Evolutionary conservation across 2,888 invertebrate species (phyloP).

Genomic region (Hyalella azteca): DNA sequence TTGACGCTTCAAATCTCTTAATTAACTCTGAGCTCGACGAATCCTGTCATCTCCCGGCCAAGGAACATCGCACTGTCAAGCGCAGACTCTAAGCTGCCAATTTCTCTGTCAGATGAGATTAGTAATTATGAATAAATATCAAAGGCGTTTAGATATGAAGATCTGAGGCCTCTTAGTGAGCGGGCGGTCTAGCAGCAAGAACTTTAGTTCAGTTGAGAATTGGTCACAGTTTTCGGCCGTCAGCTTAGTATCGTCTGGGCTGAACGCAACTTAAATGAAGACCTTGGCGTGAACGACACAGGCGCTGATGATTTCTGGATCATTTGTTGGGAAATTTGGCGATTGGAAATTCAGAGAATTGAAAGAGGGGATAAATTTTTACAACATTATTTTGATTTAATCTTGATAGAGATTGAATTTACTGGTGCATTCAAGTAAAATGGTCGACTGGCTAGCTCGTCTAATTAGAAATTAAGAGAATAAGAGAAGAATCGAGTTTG

Average conservation of each 20-base stretch:
- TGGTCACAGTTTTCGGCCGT: slow-evolving; percentile 8
- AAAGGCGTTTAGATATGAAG: slow-evolving; percentile 18
- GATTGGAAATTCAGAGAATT: no score
- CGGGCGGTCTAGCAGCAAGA: not conserved
- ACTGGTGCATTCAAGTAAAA: no score
- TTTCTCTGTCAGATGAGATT: slow-evolving; percentile 37
- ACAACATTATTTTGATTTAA: no score
- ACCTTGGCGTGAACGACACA: no score
- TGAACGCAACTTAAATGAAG: not conserved
- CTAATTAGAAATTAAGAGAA: no score
- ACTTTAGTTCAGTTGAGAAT: slow-evolving; percentile 12
- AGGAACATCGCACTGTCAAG: slow-evolving; percentile 28
- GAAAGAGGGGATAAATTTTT: no score
- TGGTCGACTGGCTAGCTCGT: no score
- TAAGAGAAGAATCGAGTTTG: no score
- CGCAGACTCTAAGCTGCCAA: slow-evolving; percentile 25
- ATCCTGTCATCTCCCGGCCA: slow-evolving; percentile 12
- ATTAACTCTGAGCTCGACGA: slow-evolving; percentile 1
- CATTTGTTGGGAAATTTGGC: no score
- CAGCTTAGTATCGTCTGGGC: not conserved
- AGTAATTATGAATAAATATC: slow-evolving; percentile 26
- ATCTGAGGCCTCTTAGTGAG: not conserved
- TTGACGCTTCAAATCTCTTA: slow-evolving; percentile 21
- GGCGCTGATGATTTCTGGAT: no score
- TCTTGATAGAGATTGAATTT: no score